Conservation (phyloP, 1,140 invertebrate genomes). For the Drosophila pectinifera region DNA sequence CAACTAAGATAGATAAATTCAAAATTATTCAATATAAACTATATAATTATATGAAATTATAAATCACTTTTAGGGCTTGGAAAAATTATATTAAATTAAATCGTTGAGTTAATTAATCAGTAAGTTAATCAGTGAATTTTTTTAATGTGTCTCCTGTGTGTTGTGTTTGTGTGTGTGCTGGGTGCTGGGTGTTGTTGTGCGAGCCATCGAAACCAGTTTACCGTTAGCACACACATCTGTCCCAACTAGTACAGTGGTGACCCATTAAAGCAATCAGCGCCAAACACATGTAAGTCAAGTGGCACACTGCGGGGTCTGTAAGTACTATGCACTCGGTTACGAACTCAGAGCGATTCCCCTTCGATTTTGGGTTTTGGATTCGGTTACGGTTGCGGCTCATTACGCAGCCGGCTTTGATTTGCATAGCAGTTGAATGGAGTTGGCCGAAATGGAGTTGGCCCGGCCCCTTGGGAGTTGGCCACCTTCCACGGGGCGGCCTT, state of each 20-base stretch:
- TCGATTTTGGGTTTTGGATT: constrained; percentile 17
- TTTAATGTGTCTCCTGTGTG: no score
- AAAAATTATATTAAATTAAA: no score
- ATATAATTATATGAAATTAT: no score
- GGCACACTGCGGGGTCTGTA: constrained; percentile 52
- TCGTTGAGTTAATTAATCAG: no score
- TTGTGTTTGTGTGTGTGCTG: neutral
- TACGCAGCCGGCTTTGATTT: constrained; percentile 73
- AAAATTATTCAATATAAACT: no score
- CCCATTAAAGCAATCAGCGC: constrained; percentile 57
- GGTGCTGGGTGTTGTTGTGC: constrained; percentile 23
- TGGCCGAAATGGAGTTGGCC: constrained; percentile 42
- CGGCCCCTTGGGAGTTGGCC: constrained; percentile 37
- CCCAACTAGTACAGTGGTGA: constrained; percentile 53
- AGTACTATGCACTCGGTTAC: constrained; percentile 20
- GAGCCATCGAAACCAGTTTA: constrained; percentile 41
- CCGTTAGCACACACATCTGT: constrained; percentile 44
- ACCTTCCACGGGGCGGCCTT: neutral
- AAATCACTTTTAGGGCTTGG: no score
- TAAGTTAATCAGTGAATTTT: no score
- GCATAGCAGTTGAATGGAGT: constrained; percentile 71
- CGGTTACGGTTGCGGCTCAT: constrained; percentile 63
- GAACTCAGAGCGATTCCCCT: constrained; percentile 20
- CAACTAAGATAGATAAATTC: no score
- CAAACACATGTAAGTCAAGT: constrained; percentile 74